These are phyloP conservation scores for Hylaea fasciaria DNA, from an alignment of 2,888 invertebrate species.

Conservation along the genomic window DNA sequence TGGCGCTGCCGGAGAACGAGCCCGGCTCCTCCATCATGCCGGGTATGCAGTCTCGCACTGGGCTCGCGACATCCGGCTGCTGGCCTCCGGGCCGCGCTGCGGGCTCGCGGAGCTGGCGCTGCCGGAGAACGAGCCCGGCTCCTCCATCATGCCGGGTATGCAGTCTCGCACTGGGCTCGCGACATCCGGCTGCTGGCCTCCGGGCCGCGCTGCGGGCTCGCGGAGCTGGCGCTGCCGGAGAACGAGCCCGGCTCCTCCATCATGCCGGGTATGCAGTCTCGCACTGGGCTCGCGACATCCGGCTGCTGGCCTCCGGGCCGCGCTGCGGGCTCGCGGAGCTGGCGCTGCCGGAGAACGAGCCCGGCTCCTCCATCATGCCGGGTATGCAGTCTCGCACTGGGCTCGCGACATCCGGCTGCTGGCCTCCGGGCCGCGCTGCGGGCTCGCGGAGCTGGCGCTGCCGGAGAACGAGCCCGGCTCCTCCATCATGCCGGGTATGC, in stretches of 20 bases:
- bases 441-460: slow-evolving; percentile 95
- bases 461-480: slow-evolving; percentile 99
- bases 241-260: slow-evolving; percentile 99
- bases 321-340: slow-evolving; percentile 98
- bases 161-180: too few species aligned
- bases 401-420: slow-evolving; percentile 95
- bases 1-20: slow-evolving; percentile 98
- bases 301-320: slow-evolving; percentile 97
- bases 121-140: slow-evolving; percentile 99
- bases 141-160: slow-evolving; percentile 99
- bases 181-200: slow-evolving; percentile 97
- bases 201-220: slow-evolving; percentile 98
- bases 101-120: slow-evolving; percentile 96
- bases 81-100: slow-evolving; percentile 98
- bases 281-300: too few species aligned
- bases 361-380: slow-evolving; percentile 99
- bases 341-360: slow-evolving; percentile 98
- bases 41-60: slow-evolving; percentile 84
- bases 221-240: slow-evolving; percentile 96
- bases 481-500: slow-evolving; percentile 99
- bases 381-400: too few species aligned
- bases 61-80: slow-evolving; percentile 91
- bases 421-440: slow-evolving; percentile 98
- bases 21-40: slow-evolving; percentile 99
- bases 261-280: slow-evolving; percentile 98